Conservation (phyloP, 2,797 vertebrate species). For the Dendrocincla fuliginosa region DNA sequence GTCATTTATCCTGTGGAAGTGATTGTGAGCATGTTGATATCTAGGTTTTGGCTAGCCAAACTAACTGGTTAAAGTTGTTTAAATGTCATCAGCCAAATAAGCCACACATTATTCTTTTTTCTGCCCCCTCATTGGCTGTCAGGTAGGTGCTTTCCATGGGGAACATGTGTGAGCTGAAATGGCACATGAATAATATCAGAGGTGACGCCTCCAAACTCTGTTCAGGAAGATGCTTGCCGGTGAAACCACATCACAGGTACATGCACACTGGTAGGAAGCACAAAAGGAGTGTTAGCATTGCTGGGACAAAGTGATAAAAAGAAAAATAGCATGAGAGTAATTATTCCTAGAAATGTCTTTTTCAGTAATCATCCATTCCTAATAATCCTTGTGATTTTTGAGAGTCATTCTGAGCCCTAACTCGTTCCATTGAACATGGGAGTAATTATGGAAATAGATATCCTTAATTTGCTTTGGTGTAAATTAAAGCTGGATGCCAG, state of each 20-base stretch:
- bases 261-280: accelerated
- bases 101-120: background rate
- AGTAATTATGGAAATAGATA: conserved; percentile 22
- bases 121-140: background rate
- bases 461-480: conserved; percentile 15
- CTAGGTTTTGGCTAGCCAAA: background rate
- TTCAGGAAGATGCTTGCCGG: background rate
- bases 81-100: background rate
- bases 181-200: background rate
- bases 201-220: background rate
- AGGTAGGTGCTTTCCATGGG: background rate
- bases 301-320: background rate
- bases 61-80: background rate
- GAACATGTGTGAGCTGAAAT: background rate
- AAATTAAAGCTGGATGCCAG: conserved; percentile 31
- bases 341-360: background rate
- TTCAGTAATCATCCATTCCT: background rate
- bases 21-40: background rate
- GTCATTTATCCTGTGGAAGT: background rate
- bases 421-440: background rate
- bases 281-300: background rate
- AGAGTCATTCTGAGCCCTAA: background rate
- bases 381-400: conserved; percentile 25
- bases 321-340: background rate
- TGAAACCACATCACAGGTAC: background rate